Evolutionary conservation across 1,140 invertebrate species (phyloP).

Genomic region (Cyclargus thomasi): DNA sequence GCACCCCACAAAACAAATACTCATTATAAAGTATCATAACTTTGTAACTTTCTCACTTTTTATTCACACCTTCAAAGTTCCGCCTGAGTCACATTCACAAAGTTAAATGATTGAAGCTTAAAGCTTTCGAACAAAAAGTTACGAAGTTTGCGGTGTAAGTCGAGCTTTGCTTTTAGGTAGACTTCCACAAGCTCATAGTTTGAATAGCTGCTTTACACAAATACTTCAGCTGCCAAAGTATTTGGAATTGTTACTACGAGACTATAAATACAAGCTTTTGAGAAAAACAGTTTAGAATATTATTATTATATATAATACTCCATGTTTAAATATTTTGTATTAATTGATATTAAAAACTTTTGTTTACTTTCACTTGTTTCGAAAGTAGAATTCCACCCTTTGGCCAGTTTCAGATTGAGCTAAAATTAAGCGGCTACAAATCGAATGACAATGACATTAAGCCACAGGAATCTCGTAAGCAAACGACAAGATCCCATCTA

Average conservation of each 20-base stretch:
- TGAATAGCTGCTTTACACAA: neutral
- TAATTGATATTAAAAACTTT: too few species aligned
- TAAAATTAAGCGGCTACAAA: too few species aligned
- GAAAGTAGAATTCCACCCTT: too few species aligned
- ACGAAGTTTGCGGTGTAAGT: neutral
- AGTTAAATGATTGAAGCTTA: constrained; percentile 1
- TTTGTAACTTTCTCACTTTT: neutral
- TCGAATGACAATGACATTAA: too few species aligned
- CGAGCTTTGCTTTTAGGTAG: neutral
- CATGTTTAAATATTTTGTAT: too few species aligned
- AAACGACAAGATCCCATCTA: too few species aligned
- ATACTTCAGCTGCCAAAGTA: neutral
- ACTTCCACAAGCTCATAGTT: neutral
- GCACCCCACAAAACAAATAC: neutral
- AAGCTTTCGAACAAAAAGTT: neutral
- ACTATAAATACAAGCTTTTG: neutral
- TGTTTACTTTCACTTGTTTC: too few species aligned
- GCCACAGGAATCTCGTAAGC: too few species aligned
- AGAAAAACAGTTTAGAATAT: too few species aligned
- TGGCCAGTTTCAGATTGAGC: too few species aligned
- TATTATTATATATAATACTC: too few species aligned
- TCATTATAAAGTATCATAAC: neutral
- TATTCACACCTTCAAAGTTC: neutral
- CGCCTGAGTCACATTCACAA: neutral
- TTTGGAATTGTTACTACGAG: neutral